Evolutionary conservation across 2,113 vertebrate species (phyloP).

Genomic region (Pluvianellus socialis): DNA sequence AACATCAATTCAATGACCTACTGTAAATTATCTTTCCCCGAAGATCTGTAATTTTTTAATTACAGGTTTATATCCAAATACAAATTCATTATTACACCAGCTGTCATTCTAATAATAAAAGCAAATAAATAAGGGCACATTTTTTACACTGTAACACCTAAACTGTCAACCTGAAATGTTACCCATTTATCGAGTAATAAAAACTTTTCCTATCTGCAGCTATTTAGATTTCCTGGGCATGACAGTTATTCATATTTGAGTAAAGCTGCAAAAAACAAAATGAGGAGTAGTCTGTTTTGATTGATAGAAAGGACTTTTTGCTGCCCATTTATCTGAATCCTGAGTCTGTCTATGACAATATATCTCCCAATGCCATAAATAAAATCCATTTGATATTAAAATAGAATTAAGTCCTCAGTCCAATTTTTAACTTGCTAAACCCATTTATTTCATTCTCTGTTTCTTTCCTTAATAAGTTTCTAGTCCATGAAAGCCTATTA

Average conservation of each 20-base stretch:
- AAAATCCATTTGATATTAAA: not conserved
- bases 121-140: not conserved
- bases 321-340: not conserved
- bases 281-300: not conserved
- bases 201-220: not conserved
- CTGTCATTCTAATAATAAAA: not conserved
- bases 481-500: not conserved
- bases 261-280: not conserved
- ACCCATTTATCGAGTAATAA: not conserved
- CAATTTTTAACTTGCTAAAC: not conserved
- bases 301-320: not conserved
- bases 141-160: not conserved
- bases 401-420: not conserved
- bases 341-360: not conserved
- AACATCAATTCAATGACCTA: not conserved
- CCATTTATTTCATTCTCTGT: not conserved
- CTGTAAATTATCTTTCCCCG: not conserved
- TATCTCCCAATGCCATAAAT: not conserved
- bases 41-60: not conserved
- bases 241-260: not conserved
- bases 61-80: not conserved
- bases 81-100: not conserved
- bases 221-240: not conserved
- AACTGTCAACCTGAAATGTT: not conserved
- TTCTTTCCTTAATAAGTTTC: not conserved